Evolutionary conservation across 2,113 vertebrate genomes (phyloP).

Genomic region (Monopterus albus): DNA sequence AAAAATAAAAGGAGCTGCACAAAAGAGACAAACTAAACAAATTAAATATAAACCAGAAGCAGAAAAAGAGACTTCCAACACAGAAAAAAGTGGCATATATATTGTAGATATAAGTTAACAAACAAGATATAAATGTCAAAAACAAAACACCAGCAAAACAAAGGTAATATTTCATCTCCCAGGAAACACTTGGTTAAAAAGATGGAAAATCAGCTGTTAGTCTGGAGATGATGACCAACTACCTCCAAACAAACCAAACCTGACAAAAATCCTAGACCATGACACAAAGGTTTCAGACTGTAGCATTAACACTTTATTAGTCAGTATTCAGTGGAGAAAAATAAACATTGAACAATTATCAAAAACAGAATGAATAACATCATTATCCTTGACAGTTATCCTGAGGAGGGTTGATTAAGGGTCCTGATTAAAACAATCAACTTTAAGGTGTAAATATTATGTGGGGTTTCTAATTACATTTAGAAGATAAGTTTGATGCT

Average conservation of each 20-base stretch:
- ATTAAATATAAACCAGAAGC: too few species aligned
- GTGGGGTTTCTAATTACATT: background rate
- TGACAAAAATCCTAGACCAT: background rate
- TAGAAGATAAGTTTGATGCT: background rate
- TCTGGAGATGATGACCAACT: background rate
- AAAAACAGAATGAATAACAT: too few species aligned
- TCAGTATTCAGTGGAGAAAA: too few species aligned
- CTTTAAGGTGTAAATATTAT: background rate
- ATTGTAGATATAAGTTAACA: too few species aligned
- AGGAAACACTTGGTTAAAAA: constrained; percentile 2
- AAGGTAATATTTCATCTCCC: background rate
- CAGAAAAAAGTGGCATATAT: too few species aligned
- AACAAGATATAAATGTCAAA: constrained; percentile 4
- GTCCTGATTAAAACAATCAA: too few species aligned
- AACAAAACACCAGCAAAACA: background rate
- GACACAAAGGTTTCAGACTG: constrained; percentile 16
- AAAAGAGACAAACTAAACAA: background rate
- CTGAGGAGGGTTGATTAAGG: too few species aligned
- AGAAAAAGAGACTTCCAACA: background rate
- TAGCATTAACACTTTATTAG: background rate
- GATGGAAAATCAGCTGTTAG: constrained; percentile 11
- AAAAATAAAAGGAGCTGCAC: background rate
- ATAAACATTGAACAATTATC: too few species aligned
- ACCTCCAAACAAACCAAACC: background rate
- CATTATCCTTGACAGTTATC: too few species aligned